Evolutionary conservation across 2,888 invertebrate genomes (phyloP).

Genomic region (Apotomis capreana): DNA sequence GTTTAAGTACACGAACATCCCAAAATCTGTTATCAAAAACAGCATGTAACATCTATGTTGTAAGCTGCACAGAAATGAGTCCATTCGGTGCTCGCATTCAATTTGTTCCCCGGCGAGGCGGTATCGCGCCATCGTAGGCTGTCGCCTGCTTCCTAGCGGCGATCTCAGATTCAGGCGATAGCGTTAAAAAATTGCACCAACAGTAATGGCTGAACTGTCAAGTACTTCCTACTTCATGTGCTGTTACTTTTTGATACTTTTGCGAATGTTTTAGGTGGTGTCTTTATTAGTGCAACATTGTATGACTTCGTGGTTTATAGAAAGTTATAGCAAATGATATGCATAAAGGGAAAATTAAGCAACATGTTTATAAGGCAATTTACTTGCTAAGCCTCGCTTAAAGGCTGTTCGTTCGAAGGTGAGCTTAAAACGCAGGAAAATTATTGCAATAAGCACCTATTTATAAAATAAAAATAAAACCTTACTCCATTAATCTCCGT

Average conservation of each 20-base stretch:
- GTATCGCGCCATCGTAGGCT: conserved; percentile 42
- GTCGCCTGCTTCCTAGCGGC: conserved; percentile 38
- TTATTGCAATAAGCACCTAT: too few relatives aligned
- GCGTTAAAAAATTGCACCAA: conserved; percentile 40
- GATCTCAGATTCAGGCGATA: conserved; percentile 38
- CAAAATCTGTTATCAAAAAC: conserved; percentile 19
- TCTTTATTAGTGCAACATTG: not conserved
- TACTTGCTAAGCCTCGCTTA: too few relatives aligned
- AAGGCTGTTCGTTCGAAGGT: too few relatives aligned
- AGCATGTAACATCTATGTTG: conserved; percentile 17
- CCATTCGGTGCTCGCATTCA: conserved; percentile 37
- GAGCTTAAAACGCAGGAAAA: too few relatives aligned
- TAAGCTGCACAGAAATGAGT: conserved; percentile 33
- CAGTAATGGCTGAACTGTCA: conserved; percentile 29
- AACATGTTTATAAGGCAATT: too few relatives aligned
- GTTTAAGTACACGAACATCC: too few relatives aligned
- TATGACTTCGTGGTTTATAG: not conserved
- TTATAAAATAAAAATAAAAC: too few relatives aligned
- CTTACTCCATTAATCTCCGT: too few relatives aligned
- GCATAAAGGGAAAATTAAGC: too few relatives aligned
- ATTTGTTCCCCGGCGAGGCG: conserved; percentile 32
- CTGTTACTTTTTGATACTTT: conserved; percentile 3
- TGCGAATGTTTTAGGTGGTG: not conserved
- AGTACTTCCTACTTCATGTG: conserved; percentile 14
- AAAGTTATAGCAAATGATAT: too few relatives aligned